Percentiles rank a stretch among this genome's conserved stretches.
Conservation (phyloP, 2,888 invertebrate genomes). For the Hetaerina titia region DNA sequence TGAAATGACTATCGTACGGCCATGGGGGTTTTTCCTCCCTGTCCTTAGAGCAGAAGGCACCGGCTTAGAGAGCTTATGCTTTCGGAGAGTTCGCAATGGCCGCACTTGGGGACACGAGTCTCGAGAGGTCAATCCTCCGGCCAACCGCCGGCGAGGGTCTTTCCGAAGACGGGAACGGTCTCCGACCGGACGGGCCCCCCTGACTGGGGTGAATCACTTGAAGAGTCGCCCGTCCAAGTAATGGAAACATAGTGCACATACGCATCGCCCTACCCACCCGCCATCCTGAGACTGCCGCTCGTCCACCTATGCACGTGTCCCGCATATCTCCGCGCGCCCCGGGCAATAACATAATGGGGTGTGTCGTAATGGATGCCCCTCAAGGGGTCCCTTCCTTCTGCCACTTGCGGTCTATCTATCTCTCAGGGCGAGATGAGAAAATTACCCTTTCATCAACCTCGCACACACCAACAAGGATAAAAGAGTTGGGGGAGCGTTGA, state of each 20-base stretch:
- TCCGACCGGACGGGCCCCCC: neutral
- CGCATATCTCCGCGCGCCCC: neutral
- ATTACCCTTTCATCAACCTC: neutral
- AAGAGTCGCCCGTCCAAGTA: neutral
- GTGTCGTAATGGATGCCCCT: neutral
- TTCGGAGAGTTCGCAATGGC: too few relatives aligned
- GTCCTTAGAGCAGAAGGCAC: too few relatives aligned
- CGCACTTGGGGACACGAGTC: neutral
- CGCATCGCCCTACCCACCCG: neutral
- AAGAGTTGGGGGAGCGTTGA: neutral
- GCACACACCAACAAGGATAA: neutral
- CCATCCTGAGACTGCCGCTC: neutral
- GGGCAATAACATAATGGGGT: neutral
- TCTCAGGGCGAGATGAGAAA: neutral
- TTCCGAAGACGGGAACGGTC: neutral
- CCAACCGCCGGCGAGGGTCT: neutral
- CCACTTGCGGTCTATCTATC: neutral
- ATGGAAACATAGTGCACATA: slow-evolving; percentile 2
- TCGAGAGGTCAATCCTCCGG: neutral
- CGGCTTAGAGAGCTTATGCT: too few relatives aligned
- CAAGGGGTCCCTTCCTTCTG: neutral
- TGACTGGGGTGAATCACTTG: neutral
- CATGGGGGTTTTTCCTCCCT: too few relatives aligned
- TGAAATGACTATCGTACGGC: too few relatives aligned
- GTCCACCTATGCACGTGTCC: slow-evolving; percentile 35